Base-by-base conservation (phyloP, 2,888 invertebrate genomes). In the Sylvicola fuscatus region DNA sequence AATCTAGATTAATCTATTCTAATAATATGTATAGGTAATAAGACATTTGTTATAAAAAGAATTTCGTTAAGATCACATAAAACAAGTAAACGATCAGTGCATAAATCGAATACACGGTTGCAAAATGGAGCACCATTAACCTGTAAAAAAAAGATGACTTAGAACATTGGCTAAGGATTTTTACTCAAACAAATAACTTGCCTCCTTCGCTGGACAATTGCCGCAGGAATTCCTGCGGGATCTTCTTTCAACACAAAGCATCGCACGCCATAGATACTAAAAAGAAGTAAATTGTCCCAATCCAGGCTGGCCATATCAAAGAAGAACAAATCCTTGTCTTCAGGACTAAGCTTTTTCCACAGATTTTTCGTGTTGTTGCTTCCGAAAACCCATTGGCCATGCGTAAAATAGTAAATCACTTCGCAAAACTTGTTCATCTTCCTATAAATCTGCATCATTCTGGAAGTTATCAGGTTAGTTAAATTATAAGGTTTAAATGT, bases 351-450 rank as follows among this genome's bases (percentile, higher is more conserved):
- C 21, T 52, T 51, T 1, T 48, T 42, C 61, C 62, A 64, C 32
- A 69, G 46, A 2, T 44, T 42, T 30, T 48, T 42, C 2, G 50
- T 70, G 47, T 81, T 74, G 33, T 62, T 54, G 41, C 74, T 75
- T 27, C 65, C 62, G 52, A 83, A 84, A 0, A 52, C 51, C 68
- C 87, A 86, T 37, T 77, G 68, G n/a, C 67, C 61, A 14, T 66
- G 69, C 36, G 70, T 69, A 58, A 92, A 92, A 51, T 77, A 83
- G 1, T 70, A 61, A 14, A 90, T 49, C 0, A 77, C 70, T 3
- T 70, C 65, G 4, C 75, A 66, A 42, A 86, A 77, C 52, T 75
- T 78, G 53, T 84, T 77, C 33, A 90, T 70, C 52, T 81, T 83
- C 40, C 63, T 66, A 53, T 87, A 87, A 34, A 79, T 67, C 44